Conservation (phyloP, 2,888 invertebrate species). For the Dasysyrphus albostriatus region DNA sequence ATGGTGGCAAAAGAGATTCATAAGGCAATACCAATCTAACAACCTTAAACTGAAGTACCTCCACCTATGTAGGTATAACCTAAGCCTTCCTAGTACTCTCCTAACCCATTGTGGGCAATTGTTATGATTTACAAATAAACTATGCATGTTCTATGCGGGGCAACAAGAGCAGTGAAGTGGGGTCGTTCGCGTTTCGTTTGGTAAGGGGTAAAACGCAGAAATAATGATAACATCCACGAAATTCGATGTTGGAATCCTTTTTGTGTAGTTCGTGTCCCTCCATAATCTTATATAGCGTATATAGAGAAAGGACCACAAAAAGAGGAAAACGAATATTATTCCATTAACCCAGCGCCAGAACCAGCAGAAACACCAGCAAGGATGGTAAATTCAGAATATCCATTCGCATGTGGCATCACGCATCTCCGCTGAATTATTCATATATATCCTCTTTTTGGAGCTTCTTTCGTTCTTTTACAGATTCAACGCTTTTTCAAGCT, state of each 20-base stretch:
- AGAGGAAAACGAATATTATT: slow-evolving; percentile 52
- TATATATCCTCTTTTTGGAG: slow-evolving; percentile 42
- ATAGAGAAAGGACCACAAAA: not conserved
- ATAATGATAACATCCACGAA: slow-evolving; percentile 64
- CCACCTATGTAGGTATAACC: not conserved
- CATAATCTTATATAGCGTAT: slow-evolving; percentile 38
- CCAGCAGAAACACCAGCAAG: not conserved
- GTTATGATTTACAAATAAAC: slow-evolving; percentile 74
- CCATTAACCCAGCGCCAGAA: slow-evolving; percentile 14
- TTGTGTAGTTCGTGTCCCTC: slow-evolving; percentile 45
- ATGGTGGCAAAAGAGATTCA: slow-evolving; percentile 8
- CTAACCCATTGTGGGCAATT: slow-evolving; percentile 33
- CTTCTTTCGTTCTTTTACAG: slow-evolving; percentile 2
- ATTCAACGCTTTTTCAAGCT: not conserved
- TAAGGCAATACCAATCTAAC: slow-evolving; percentile 21
- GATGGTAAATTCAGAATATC: slow-evolving; percentile 43
- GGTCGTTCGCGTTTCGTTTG: not conserved
- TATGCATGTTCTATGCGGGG: slow-evolving; percentile 39
- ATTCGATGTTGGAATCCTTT: slow-evolving; percentile 55
- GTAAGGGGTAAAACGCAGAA: slow-evolving; percentile 16
- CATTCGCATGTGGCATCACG: slow-evolving; percentile 71
- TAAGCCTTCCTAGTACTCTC: not conserved
- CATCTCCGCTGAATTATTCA: slow-evolving; percentile 74
- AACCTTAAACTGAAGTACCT: slow-evolving; percentile 7
- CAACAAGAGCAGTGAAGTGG: not conserved